Evolutionary conservation across 2,888 invertebrate species (phyloP), one percentile per base, ranked within the genome.

Genomic region (Sphecodes monilicornis): DNA sequence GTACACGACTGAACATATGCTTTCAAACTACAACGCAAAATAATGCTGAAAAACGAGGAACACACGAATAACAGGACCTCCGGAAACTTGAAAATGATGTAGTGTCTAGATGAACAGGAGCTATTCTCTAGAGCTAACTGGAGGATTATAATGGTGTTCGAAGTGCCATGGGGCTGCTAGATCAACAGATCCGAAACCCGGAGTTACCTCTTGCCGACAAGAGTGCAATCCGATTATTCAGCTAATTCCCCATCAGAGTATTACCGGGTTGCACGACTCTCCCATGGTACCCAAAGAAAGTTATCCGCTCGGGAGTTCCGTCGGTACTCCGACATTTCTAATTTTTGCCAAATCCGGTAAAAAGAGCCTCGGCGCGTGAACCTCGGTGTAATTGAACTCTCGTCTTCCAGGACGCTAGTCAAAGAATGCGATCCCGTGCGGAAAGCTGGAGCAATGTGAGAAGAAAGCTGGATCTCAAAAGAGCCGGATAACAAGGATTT

Each of bases 321-420:
- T 43, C 3, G 50, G 50, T 10, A n/a, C 10, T 50, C 4, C 8
- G 29, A 22, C 32, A 64, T 64, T 64, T 32, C 64, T 6, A 18
- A 64, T 64, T 18, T 64, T 32, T 64, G 10, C 16, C 8, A 32
- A 32, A 32, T 18, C 29, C 29, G 32, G 18, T 18, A 6, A 60
- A 16, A 60, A 13, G 60, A 60, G 60, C 46, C 66, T 57, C n/a
- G 66, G n/a, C 29, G 78, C 66, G 54, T 73, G 50, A 66, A 85
- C 64, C 77, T 83, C 54, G 71, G 69, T 87, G 87, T 85, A 83
- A 43, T 83, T 78, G 83, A 87, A 86, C 85, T 70, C 26, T 5
- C 43, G 73, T 73, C 70, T 85, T 86, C 81, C 85, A 81, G 54
- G 46, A 81, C 66, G 76, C 26, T 76, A 78, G 74, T 82, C 81